Percentiles rank a stretch among this genome's conserved stretches.
These are phyloP conservation scores for Amphiprion ocellaris DNA, from an alignment of 2,113 vertebrate species.

Conservation along the genomic window DNA sequence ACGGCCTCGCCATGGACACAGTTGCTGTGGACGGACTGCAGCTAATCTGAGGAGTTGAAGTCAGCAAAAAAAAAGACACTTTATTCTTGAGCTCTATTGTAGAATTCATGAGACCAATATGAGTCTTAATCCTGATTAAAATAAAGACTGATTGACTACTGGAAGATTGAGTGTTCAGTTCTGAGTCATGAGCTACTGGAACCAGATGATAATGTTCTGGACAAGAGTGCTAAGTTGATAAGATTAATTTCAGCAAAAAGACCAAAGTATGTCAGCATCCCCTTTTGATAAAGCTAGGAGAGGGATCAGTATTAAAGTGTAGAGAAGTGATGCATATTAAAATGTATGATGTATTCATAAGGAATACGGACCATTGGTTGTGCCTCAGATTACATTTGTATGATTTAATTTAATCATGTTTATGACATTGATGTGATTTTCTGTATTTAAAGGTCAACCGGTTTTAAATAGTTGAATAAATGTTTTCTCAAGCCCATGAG, in stretches of 20 bases:
- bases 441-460: slow-evolving; percentile 9
- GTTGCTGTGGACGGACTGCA: slow-evolving; percentile 80
- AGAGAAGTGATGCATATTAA: slow-evolving; percentile 11
- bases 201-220: not conserved
- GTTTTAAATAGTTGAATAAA: slow-evolving; percentile 65
- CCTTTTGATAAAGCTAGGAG: not conserved
- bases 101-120: not conserved
- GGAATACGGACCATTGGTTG: slow-evolving; percentile 51
- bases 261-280: slow-evolving; percentile 48
- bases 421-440: slow-evolving; percentile 50
- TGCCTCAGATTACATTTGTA: slow-evolving; percentile 63
- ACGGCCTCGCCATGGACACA: slow-evolving; percentile 84
- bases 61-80: not conserved
- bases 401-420: slow-evolving; percentile 48
- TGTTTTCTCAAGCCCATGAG: slow-evolving; percentile 34
- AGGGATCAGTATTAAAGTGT: slow-evolving; percentile 17
- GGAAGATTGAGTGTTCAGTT: not conserved
- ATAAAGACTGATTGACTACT: slow-evolving; percentile 22
- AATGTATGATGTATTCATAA: slow-evolving; percentile 17
- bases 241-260: slow-evolving; percentile 36
- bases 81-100: not conserved
- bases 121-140: slow-evolving; percentile 19
- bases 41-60: slow-evolving; percentile 70
- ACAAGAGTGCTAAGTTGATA: not conserved
- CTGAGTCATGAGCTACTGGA: slow-evolving; percentile 7